Base-by-base conservation (phyloP, 2,113 vertebrate genomes). In the Siniperca knerii region DNA sequence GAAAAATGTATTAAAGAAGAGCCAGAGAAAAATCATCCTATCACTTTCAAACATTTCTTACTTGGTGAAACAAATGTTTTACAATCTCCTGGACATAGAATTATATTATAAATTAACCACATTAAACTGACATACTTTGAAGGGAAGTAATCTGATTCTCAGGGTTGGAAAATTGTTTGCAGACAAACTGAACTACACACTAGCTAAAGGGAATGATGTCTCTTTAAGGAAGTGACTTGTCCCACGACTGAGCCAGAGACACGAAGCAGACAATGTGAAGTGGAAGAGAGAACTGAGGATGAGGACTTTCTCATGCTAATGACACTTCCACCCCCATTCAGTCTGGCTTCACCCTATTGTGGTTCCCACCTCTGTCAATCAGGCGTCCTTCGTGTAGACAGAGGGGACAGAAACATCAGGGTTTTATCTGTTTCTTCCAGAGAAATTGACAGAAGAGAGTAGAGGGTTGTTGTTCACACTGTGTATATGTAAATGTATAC, bases 251-350 rank as follows among this genome's bases (percentile, higher is more conserved):
- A 75, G 42, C 73, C 65, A 62, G 35, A 86, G 70, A 88, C 76
- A 80, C 42, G 15, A 67, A 72, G 77, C 46, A 76, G 87, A 91
- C 85, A 89, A 84, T 77, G 89, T 25, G 52, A 84, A 66, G 85
- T 90, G 90, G 90, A 90, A 90, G 85, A 87, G 71, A 6, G 40
- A 80, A 67, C 81, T 2, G 75, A 78, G 86, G 87, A 77, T 13
- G 60, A 74, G n/a, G 50, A 58, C 86, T 93, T 96, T 95, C 87
- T 93, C 81, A 91, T 95, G 93, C 70, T 92, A 95, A 94, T 94
- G 8, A 33, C 70, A 79, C 75, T 15, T 67, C 84, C 75, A 82
- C 81, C 84, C 87, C 84, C 75, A 82, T 86, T 90, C 84, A 77
- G 81, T 64, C 54, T 18, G 66, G 62, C 74, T 75, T 74, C 65